Evolutionary conservation across 92 coral and sea anemone genomes (phyloP).

Genomic region (Umimayanthus kanabou): DNA sequence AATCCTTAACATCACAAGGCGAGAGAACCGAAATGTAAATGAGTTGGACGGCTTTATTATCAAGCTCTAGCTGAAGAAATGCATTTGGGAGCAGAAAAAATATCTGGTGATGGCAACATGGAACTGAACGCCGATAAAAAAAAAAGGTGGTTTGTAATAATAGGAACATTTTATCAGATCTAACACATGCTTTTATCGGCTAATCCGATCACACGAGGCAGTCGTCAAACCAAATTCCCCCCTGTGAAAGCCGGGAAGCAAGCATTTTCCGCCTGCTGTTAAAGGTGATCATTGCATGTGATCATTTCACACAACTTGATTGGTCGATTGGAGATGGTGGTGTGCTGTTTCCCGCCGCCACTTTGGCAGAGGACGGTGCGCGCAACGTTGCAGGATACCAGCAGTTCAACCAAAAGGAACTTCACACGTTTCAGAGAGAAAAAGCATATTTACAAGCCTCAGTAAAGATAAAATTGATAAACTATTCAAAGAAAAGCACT

Average conservation of each 20-base stretch:
- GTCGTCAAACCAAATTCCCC: not conserved
- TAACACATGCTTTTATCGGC: no score
- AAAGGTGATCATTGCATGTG: not conserved
- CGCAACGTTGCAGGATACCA: no score
- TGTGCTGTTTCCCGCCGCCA: not conserved
- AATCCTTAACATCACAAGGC: no score
- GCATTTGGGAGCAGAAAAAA: no score
- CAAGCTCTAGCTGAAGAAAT: no score
- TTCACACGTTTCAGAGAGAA: not conserved
- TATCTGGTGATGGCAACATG: no score
- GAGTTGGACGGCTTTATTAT: no score
- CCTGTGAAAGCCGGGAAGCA: not conserved
- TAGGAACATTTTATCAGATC: no score
- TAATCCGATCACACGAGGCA: constrained; percentile 3
- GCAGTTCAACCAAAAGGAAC: not conserved
- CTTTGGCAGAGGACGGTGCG: not conserved
- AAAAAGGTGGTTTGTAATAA: no score
- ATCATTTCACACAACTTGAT: not conserved
- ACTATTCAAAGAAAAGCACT: not conserved
- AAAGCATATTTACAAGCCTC: not conserved
- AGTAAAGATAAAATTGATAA: not conserved
- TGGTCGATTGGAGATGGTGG: not conserved
- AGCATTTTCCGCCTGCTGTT: not conserved
- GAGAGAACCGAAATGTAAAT: no score
- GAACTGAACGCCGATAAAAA: no score